Conservation (phyloP, 2,113 vertebrate species). For the Centropus unirufus region DNA sequence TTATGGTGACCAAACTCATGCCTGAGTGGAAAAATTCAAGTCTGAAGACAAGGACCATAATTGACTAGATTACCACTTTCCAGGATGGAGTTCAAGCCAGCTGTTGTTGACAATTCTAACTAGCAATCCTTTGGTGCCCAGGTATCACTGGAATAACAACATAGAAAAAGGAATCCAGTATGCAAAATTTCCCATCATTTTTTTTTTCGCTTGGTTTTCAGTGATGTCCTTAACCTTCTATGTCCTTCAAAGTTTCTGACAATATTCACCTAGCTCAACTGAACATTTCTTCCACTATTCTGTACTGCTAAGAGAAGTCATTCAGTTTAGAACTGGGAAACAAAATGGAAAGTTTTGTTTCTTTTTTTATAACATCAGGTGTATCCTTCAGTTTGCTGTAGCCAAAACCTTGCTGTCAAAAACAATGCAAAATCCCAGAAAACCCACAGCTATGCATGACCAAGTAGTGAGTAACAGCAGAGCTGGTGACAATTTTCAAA, state of each 20-base stretch:
- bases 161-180: not conserved
- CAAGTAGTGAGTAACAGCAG: not conserved
- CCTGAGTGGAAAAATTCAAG: not conserved
- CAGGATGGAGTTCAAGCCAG: not conserved
- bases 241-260: not conserved
- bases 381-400: not conserved
- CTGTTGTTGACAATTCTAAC: rapidly evolving
- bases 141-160: not conserved
- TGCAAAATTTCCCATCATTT: not conserved
- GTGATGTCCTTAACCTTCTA: not conserved
- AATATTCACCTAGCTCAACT: not conserved
- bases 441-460: not conserved
- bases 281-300: not conserved
- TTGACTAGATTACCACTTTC: not conserved
- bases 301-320: not conserved
- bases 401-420: not conserved
- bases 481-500: not conserved
- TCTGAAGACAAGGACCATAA: not conserved
- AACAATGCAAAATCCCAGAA: not conserved
- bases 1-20: not conserved
- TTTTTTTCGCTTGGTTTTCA: not conserved
- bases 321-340: not conserved
- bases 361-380: not conserved
- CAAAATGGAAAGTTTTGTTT: not conserved
- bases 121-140: not conserved